Evolutionary conservation across 35 echinoderm and acorn worm species (phyloP), one percentile per base, ranked within the genome.

Genomic region (Strongylocentrotus purpuratus): DNA sequence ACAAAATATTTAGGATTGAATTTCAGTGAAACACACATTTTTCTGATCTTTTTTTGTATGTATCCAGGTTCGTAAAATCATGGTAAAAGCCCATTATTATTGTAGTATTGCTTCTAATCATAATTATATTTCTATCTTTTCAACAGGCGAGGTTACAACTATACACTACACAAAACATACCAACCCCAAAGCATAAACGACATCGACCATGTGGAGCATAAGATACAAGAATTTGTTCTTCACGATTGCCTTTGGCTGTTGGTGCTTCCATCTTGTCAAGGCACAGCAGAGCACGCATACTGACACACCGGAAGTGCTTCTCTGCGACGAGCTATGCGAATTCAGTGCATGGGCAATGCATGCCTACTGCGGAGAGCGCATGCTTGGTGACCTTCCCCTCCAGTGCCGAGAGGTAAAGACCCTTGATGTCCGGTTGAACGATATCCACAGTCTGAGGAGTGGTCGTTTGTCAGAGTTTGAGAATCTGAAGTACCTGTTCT

Each of bases 351-450:
- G 88, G 88, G 45, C 18, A 9, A 20, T 20, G 18, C 88, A 91
- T 31, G 88, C 88, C 33, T 91, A 91, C 88, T 91, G 88, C 33
- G 88, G 88, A 7, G 88, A 91, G 45, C 22, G 45, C 17, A 46
- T 20, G 17, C 88, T 91, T 9, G 8, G 32, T 20, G 32, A 91
- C 9, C 6, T 91, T 9, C 88, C 88, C 9, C 18, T 46, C 17
- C 32, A 91, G 22, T 91, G 88, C 45, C 20, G 45, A 20, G 45
- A 91, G 22, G 88, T 35, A 46, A 33, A 46, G 32, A 35, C 88
- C 5, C 88, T 91, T 22, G 88, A 91, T 31, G 88, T 91, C 20
- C 88, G 88, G 0, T 91, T 91, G 45, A 91, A 91, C 88, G 33
- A 25, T 20, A 91, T 91, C 31, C 18, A 9, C 45, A 46, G 18